Evolutionary conservation across 1,140 invertebrate species (phyloP), one percentile per base, ranked within the genome.

Genomic region (Saxidomus purpurata): DNA sequence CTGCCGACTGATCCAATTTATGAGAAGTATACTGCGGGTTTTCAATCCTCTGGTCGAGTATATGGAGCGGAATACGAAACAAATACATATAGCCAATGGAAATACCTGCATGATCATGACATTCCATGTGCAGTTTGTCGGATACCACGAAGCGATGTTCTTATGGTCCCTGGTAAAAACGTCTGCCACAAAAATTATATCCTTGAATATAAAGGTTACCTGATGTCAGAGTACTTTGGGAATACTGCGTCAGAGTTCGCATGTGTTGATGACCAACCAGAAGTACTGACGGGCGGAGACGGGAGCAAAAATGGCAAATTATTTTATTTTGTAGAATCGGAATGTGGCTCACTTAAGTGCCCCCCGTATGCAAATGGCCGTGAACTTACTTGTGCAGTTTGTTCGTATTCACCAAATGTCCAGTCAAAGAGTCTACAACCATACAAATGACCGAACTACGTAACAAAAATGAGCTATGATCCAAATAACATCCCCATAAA

Each of bases 151-250:
- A 47, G 61, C 28, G 69, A 49, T 15, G 49, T 67, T 31, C n/a
- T 91, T 17, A 91, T 91, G 90, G 69, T 92, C 2, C 92, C 90
- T 17, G 90, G 85, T 19, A 69, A 59, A 25, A 71, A 97, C 97
- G 1, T 95, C 17, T 92, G 92, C 61, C 80, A 96, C 17, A 92
- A 97, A 97, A 89, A 31, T 11, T 71, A 11, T n/a, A 81, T 25
- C 0, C 28, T 49, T 0, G 89, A 92, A 83, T 92, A 92, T 77
- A 76, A 31, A 0, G 92, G 92, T 9, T 89, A 92, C 71, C 77
- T 92, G 19, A 77, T 92, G 40, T 43, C 87, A 8, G 86, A 55
- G 17, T 55, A 87, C 19, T 28, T 77, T 2, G 38, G 0, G 11
- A 49, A 92, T 19, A 25, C 0, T 4, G 61, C 4, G 0, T 47